phyloP scores from a whole-genome alignment of 2,888 invertebrate species.

The Zonitis immaculata region DNA sequence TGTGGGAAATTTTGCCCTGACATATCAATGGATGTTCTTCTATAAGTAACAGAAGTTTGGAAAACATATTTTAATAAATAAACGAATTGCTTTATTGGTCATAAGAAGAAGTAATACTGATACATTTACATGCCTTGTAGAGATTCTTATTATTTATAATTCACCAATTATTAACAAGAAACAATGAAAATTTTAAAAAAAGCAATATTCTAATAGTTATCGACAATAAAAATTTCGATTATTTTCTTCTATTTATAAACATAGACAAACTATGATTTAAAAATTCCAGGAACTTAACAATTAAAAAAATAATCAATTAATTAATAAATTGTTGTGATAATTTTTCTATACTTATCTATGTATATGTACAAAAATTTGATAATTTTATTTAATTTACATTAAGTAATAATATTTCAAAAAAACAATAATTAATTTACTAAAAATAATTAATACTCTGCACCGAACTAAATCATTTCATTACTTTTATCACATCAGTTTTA shows the following conservation, averaged over 20 bases:
- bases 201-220: not conserved
- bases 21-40: no score
- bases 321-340: not conserved
- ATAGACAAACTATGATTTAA: slow-evolving; percentile 4
- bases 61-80: slow-evolving; percentile 22
- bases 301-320: not conserved
- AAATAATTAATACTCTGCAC: slow-evolving; percentile 5
- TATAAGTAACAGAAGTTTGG: no score
- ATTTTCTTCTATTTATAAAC: not conserved
- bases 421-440: slow-evolving; percentile 9
- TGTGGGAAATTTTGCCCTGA: no score
- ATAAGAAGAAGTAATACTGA: slow-evolving; percentile 45
- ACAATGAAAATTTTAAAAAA: slow-evolving; percentile 36
- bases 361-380: not conserved
- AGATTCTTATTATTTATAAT: slow-evolving; percentile 25
- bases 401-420: not conserved
- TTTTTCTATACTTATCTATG: slow-evolving; percentile 4
- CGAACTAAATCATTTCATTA: slow-evolving; percentile 11
- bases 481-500: slow-evolving; percentile 17
- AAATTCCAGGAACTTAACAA: slow-evolving; percentile 16
- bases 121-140: slow-evolving; percentile 42
- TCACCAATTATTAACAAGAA: slow-evolving; percentile 30
- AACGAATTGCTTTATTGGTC: slow-evolving; percentile 33
- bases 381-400: slow-evolving; percentile 5
- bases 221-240: not conserved